Evolutionary conservation across 2,888 invertebrate genomes (phyloP).

Genomic region (Idaea dimidiata): DNA sequence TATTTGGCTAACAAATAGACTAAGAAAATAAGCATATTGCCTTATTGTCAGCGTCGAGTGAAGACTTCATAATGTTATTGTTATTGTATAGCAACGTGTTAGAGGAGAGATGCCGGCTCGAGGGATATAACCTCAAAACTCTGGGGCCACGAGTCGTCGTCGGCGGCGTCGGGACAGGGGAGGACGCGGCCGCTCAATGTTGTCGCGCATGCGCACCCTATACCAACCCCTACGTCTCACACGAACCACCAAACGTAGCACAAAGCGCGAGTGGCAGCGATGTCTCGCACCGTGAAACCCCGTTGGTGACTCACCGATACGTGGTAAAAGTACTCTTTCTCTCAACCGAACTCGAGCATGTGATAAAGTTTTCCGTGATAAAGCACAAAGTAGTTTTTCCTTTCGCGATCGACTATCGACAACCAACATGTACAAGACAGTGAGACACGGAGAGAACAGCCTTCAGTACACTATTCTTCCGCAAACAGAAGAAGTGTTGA

Average conservation of each 20-base stretch:
- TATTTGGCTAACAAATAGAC: neutral
- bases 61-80: slow-evolving; percentile 54
- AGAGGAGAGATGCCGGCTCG: slow-evolving; percentile 62
- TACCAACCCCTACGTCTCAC: slow-evolving; percentile 24
- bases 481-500: slow-evolving; percentile 84
- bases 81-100: slow-evolving; percentile 54
- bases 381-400: slow-evolving; percentile 60
- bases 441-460: slow-evolving; percentile 87
- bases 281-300: slow-evolving; percentile 53
- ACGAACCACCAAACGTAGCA: slow-evolving; percentile 55
- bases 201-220: slow-evolving; percentile 65
- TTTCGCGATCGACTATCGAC: slow-evolving; percentile 53
- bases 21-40: slow-evolving; percentile 38
- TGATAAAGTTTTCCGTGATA: slow-evolving; percentile 53
- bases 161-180: slow-evolving; percentile 42
- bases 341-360: slow-evolving; percentile 59
- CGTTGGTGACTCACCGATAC: slow-evolving; percentile 47
- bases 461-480: slow-evolving; percentile 88
- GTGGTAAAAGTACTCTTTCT: slow-evolving; percentile 32
- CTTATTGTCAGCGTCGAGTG: slow-evolving; percentile 70
- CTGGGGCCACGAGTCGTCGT: slow-evolving; percentile 45
- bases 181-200: slow-evolving; percentile 74
- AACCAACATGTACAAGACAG: slow-evolving; percentile 86
- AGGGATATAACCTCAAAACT: slow-evolving; percentile 76
- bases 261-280: slow-evolving; percentile 63